phyloP scores from a whole-genome alignment of 92 coral and sea anemone species.

The Zoanthus solanderi region DNA sequence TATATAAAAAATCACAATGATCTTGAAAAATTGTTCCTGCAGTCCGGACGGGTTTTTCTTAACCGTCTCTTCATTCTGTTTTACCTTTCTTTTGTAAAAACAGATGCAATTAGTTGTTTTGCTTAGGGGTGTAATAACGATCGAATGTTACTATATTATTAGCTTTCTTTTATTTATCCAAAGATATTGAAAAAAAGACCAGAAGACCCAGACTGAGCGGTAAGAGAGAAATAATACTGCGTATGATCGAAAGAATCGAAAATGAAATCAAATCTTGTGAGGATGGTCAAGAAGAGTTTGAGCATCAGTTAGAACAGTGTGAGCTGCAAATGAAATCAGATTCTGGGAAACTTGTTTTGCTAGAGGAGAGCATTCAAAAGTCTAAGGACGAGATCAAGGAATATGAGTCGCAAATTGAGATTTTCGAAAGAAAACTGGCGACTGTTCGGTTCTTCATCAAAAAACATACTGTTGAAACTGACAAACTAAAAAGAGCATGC shows the following conservation, averaged over 20 bases:
- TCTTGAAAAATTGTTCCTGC: too few species aligned
- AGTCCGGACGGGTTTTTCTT: too few species aligned
- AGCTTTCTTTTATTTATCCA: conserved; percentile 7
- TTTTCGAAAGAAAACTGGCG: conserved; percentile 77
- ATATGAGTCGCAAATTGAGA: conserved; percentile 64
- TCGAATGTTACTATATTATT: too few species aligned
- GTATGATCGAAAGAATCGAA: conserved; percentile 88
- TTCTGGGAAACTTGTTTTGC: conserved; percentile 63
- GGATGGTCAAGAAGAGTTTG: conserved; percentile 68
- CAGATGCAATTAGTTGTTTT: too few species aligned
- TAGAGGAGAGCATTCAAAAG: conserved; percentile 71
- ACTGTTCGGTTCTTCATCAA: conserved; percentile 82
- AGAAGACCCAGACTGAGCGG: conserved; percentile 57
- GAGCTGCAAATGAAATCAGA: conserved; percentile 79
- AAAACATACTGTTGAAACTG: conserved; percentile 80
- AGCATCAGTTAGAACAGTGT: conserved; percentile 70
- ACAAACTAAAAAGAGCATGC: conserved; percentile 77
- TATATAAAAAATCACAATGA: too few species aligned
- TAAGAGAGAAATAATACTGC: conserved; percentile 76
- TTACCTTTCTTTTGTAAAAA: too few species aligned
- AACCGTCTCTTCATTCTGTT: too few species aligned
- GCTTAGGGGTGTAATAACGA: too few species aligned
- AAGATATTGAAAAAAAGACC: conserved; percentile 58
- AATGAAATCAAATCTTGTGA: conserved; percentile 77
- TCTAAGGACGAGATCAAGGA: conserved; percentile 72